Percentiles rank a stretch among this genome's conserved stretches.
phyloP scores from a whole-genome alignment of 2,797 vertebrate genomes.

The Scleropages formosus region DNA sequence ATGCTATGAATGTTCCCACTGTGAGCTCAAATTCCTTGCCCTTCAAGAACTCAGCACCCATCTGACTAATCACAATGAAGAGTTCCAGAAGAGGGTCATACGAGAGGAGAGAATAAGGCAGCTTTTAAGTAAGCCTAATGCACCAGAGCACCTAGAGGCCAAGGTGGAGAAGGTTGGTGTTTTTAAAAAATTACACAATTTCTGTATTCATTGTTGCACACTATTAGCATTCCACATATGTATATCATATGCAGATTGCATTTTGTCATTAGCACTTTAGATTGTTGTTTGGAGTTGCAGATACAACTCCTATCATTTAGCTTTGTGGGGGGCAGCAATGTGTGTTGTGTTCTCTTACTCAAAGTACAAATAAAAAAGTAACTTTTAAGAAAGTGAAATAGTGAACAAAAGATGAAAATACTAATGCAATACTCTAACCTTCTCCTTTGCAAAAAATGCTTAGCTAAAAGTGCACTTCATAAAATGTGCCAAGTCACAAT shows the following conservation, averaged over 20 bases:
- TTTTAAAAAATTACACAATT: background rate
- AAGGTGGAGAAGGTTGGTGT: conserved; percentile 85
- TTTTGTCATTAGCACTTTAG: background rate
- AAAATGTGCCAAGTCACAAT: too few species aligned
- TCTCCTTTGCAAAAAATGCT: too few species aligned
- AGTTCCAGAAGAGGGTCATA: conserved; percentile 91
- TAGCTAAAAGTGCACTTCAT: too few species aligned
- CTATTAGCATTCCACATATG: background rate
- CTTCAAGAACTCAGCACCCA: conserved; percentile 81
- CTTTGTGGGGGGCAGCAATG: too few species aligned
- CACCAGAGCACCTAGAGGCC: conserved; percentile 72
- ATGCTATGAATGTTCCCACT: conserved; percentile 91
- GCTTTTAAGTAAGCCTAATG: conserved; percentile 87
- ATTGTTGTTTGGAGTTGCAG: background rate
- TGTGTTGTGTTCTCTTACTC: too few species aligned
- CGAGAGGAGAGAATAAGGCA: conserved; percentile 86
- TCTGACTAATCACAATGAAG: conserved; percentile 88
- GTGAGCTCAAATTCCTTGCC: conserved; percentile 84
- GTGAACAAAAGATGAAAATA: too few species aligned
- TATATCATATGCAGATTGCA: conserved; percentile 9
- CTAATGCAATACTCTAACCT: too few species aligned
- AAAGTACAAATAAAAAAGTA: too few species aligned
- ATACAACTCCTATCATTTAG: too few species aligned
- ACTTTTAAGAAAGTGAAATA: too few species aligned
- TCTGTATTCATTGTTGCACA: background rate